These are phyloP conservation scores for Syngnathoides biaculeatus DNA, from an alignment of 2,113 vertebrate genomes.

Conservation along the genomic window DNA sequence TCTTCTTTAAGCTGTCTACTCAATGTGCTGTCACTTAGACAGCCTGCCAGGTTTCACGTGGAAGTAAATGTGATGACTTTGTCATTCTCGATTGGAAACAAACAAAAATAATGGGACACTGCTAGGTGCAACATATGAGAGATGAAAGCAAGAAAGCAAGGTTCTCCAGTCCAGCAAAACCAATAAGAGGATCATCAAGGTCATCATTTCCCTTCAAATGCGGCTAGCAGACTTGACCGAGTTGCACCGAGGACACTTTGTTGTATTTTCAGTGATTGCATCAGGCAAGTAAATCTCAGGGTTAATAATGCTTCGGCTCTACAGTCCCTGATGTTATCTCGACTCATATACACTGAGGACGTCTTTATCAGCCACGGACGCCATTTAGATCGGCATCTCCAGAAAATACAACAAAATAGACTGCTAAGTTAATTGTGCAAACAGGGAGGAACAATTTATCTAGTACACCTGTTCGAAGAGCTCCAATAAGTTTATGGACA, in stretches of 20 bases:
- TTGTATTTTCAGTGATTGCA: constrained; percentile 50
- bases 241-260: constrained; percentile 30
- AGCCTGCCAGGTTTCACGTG: background rate
- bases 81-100: no score
- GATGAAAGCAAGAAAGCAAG: constrained; percentile 29
- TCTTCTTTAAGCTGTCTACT: background rate
- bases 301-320: constrained; percentile 38
- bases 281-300: constrained; percentile 41
- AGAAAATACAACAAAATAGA: constrained; percentile 39
- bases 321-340: constrained; percentile 52
- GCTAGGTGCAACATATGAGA: constrained; percentile 30
- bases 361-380: constrained; percentile 51
- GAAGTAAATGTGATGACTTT: background rate
- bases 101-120: constrained; percentile 7
- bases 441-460: constrained; percentile 29
- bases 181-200: constrained; percentile 60
- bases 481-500: background rate
- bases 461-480: background rate
- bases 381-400: constrained; percentile 65
- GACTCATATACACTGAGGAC: constrained; percentile 21
- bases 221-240: constrained; percentile 26
- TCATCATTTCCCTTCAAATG: constrained; percentile 33
- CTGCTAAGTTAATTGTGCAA: constrained; percentile 43
- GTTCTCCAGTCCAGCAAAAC: constrained; percentile 30
- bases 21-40: background rate